Conservation (phyloP, 2,797 vertebrate genomes). For the Taenioides sp. region DNA sequence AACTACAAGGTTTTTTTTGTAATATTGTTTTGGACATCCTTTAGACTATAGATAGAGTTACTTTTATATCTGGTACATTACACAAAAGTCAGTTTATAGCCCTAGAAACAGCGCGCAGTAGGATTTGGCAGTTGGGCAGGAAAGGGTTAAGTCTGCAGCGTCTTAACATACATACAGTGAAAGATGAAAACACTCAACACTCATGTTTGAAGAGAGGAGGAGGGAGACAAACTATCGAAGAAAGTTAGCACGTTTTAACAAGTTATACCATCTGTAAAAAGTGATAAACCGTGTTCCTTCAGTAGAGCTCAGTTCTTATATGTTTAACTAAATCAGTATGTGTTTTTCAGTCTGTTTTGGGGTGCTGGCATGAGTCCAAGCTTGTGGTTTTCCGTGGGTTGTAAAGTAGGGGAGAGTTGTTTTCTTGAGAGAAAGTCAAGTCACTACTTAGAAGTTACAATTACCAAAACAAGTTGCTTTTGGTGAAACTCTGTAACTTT, state of each 20-base stretch:
- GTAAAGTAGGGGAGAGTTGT: slow-evolving; percentile 38
- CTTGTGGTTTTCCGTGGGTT: slow-evolving; percentile 55
- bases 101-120: not conserved
- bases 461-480: slow-evolving; percentile 20
- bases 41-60: not conserved
- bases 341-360: slow-evolving; percentile 55
- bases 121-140: slow-evolving; percentile 27
- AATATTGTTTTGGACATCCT: not conserved
- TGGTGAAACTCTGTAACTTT: slow-evolving; percentile 35
- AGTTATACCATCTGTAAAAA: not conserved
- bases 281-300: slow-evolving; percentile 1
- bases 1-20: not conserved
- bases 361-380: slow-evolving; percentile 45
- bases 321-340: slow-evolving; percentile 1
- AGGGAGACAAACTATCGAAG: slow-evolving; percentile 32
- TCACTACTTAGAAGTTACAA: slow-evolving; percentile 24
- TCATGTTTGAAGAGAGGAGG: slow-evolving; percentile 53
- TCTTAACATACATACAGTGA: slow-evolving; percentile 37
- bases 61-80: not conserved
- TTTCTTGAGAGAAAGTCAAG: slow-evolving; percentile 37
- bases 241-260: slow-evolving; percentile 21
- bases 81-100: not conserved
- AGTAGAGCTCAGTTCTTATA: not conserved
- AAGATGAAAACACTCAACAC: slow-evolving; percentile 41
- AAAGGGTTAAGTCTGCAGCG: slow-evolving; percentile 61